phyloP scores from a whole-genome alignment of 1,140 invertebrate species.

The Drosophila asahinai region DNA sequence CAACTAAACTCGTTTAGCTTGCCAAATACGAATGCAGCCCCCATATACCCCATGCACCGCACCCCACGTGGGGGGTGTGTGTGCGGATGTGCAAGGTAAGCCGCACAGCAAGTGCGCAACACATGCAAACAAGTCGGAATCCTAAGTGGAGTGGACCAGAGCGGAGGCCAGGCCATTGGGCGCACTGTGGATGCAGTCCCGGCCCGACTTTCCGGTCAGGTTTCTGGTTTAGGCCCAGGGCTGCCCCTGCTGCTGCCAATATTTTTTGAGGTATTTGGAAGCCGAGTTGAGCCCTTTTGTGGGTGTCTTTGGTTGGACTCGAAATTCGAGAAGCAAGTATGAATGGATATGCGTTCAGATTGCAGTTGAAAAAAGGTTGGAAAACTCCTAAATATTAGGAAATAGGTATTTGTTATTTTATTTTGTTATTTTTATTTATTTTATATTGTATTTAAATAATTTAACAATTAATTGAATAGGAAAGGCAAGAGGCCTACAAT shows the following conservation, averaged over 20 bases:
- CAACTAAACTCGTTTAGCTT: conserved; percentile 81
- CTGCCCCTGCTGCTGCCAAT: conserved; percentile 61
- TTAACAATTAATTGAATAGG: too few species aligned
- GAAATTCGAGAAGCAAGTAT: conserved; percentile 17
- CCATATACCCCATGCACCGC: neutral
- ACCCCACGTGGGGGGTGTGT: conserved; percentile 6
- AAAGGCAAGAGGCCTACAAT: too few species aligned
- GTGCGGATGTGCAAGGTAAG: conserved; percentile 63
- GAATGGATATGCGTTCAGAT: conserved; percentile 59
- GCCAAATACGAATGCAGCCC: conserved; percentile 50
- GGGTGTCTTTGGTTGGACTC: conserved; percentile 30
- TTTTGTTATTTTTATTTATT: too few species aligned
- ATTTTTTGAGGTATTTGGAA: conserved; percentile 73
- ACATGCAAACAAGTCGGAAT: conserved; percentile 66
- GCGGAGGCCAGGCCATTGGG: conserved; percentile 49
- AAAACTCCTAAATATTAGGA: neutral
- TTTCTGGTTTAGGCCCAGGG: conserved; percentile 20
- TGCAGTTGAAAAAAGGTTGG: conserved; percentile 1
- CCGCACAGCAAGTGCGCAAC: conserved; percentile 61
- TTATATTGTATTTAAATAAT: too few species aligned
- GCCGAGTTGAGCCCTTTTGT: conserved; percentile 33
- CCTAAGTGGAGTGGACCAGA: conserved; percentile 18
- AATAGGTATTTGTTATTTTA: too few species aligned
- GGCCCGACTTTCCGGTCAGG: conserved; percentile 41
- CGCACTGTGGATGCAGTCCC: conserved; percentile 53